phyloP scores from a whole-genome alignment of 2,113 vertebrate genomes.

The Lonchura striata region DNA sequence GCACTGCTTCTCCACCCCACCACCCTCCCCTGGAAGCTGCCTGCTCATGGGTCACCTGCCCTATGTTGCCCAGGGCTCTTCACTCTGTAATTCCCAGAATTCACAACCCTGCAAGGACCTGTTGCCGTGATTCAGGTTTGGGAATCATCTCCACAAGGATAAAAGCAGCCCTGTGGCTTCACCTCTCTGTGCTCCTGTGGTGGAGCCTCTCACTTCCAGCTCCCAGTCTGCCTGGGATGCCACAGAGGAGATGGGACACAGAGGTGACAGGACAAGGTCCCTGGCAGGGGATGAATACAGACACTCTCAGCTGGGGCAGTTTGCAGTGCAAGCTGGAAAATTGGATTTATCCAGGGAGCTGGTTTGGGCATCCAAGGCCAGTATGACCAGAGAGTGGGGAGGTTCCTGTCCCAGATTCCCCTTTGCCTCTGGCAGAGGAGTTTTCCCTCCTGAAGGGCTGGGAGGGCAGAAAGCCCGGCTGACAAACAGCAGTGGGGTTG shows the following conservation, averaged over 20 bases:
- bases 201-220: not conserved
- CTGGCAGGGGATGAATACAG: not conserved
- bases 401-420: fast-evolving
- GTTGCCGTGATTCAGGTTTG: fast-evolving
- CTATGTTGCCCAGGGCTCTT: not conserved
- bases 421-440: not conserved
- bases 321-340: not conserved
- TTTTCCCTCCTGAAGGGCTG: not conserved
- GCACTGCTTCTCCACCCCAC: not conserved
- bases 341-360: fast-evolving
- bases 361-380: not conserved
- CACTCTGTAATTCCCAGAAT: not conserved
- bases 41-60: not conserved
- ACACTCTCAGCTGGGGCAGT: not conserved
- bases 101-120: not conserved
- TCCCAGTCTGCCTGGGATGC: not conserved
- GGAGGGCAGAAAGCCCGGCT: not conserved
- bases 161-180: not conserved
- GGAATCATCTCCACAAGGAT: not conserved
- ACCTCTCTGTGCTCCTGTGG: not conserved
- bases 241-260: not conserved
- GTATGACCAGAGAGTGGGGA: not conserved
- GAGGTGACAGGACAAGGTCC: not conserved
- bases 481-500: not conserved
- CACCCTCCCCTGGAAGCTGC: not conserved